Evolutionary conservation across 1,140 invertebrate species (phyloP), one percentile per base, ranked within the genome.

Genomic region (Hesperophylax magnus): DNA sequence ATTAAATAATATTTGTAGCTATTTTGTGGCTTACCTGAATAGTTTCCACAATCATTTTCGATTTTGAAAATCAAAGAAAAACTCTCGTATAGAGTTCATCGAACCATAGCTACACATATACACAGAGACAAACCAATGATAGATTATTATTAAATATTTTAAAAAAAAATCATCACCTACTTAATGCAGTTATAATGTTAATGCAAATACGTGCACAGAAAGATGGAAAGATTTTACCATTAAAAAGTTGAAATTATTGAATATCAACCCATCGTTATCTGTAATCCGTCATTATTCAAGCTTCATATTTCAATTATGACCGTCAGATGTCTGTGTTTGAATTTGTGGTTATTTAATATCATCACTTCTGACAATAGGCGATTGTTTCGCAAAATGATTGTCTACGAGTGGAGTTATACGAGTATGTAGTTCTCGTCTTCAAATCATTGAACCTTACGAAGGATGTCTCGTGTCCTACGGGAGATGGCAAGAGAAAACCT

Each of bases 321-420:
- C 22, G n/a, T 24, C 8, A 79, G 47, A 79, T 71, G 27, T 39
- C 65, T 65, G 31, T 17, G 15, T n/a, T 65, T 71, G 7, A 47
- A 20, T 61, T 15, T 58, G 74, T 39, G 74, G 58, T 61, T 77
- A 31, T 18, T 34, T 47, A 61, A 39, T 27, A 47, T 77, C 39
- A 47, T 14, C 61, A 61, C 47, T 67, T 17, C 11, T 72, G 77
- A 79, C 77, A 79, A 79, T 79, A 79, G 77, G 67, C 77, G 22
- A 79, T 79, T 79, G 77, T 79, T 72, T 54, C 6, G 53, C 24
- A 17, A 17, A 60, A 18, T 20, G 67, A 79, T 79, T 79, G 65
- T 79, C n/a, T 65, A 3, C 3, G 1, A 20, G 53, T 14, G 34
- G 47, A 22, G 9, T 27, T 22, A 27, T 11, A 34, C 27, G 20